Percentiles rank a stretch among this genome's conserved stretches.
These are phyloP conservation scores for Dendrophyllia cribrosa DNA, from an alignment of 64 coral and sea anemone genomes.

Conservation along the genomic window DNA sequence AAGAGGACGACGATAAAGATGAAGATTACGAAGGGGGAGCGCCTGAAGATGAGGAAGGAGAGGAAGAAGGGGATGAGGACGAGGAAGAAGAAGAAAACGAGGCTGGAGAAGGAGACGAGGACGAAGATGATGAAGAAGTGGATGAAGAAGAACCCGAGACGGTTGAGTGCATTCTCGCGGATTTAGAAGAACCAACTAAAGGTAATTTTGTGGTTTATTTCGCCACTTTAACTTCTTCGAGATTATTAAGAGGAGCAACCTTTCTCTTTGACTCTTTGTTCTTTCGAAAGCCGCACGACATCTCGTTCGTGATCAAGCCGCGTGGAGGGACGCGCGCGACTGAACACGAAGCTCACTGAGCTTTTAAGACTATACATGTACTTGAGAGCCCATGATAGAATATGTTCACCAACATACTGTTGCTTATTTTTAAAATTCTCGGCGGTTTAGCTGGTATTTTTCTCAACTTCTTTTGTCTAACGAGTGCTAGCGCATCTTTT, in stretches of 20 bases:
- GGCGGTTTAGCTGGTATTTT: not conserved
- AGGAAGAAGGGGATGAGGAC: constrained; percentile 67
- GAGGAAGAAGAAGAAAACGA: constrained; percentile 71
- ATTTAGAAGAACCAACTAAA: constrained; percentile 84
- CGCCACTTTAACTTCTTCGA: not conserved
- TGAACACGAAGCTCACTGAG: not conserved
- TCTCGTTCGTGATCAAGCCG: constrained; percentile 26
- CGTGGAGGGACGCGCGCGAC: constrained; percentile 31
- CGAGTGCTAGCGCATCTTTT: not conserved
- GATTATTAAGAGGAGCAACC: not conserved
- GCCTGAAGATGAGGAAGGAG: constrained; percentile 67
- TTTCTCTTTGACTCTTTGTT: not conserved
- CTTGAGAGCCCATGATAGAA: not conserved
- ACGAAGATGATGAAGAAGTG: constrained; percentile 80
- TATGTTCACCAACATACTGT: not conserved
- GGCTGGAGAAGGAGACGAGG: constrained; percentile 52
- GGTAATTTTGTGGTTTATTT: constrained; percentile 34
- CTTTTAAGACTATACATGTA: not conserved
- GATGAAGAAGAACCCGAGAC: constrained; percentile 89
- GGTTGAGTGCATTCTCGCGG: constrained; percentile 85
- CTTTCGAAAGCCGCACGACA: not conserved
- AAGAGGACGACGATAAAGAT: constrained; percentile 81
- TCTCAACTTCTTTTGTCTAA: not conserved
- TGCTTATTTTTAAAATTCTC: constrained; percentile 4
- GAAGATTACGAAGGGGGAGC: constrained; percentile 76